phyloP scores from a whole-genome alignment of 2,113 vertebrate genomes.

The Chunga burmeisteri region DNA sequence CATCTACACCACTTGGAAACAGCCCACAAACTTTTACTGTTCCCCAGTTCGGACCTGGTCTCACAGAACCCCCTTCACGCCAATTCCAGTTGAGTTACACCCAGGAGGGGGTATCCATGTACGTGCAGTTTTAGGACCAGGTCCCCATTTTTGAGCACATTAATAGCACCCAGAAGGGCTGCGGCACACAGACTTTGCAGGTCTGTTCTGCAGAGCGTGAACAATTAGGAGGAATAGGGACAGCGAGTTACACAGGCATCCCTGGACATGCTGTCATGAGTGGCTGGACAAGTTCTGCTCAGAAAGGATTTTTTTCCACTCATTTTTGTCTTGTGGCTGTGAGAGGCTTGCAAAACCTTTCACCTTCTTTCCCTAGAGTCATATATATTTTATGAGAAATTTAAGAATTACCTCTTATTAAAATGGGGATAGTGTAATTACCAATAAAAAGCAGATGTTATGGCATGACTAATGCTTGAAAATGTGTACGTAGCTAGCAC shows the following conservation, averaged over 20 bases:
- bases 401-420: constrained; percentile 66
- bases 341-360: constrained; percentile 55
- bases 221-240: neutral
- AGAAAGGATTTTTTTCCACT: constrained; percentile 40
- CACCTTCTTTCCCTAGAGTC: constrained; percentile 58
- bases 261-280: neutral
- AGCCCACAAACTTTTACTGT: neutral
- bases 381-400: constrained; percentile 52
- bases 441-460: constrained; percentile 69
- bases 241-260: neutral
- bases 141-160: neutral
- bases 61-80: neutral
- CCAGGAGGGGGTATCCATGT: neutral
- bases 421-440: constrained; percentile 58
- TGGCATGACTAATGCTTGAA: constrained; percentile 38
- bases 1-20: neutral
- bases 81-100: neutral
- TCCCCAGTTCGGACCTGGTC: neutral
- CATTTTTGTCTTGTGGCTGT: constrained; percentile 31
- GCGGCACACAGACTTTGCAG: neutral
- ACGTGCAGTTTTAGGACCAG: neutral
- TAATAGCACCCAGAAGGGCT: constrained; percentile 22
- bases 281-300: neutral
- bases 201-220: neutral
- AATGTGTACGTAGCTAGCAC: neutral